Base-by-base conservation (phyloP, 2,113 vertebrate genomes). In the Spheniscus mendiculus region DNA sequence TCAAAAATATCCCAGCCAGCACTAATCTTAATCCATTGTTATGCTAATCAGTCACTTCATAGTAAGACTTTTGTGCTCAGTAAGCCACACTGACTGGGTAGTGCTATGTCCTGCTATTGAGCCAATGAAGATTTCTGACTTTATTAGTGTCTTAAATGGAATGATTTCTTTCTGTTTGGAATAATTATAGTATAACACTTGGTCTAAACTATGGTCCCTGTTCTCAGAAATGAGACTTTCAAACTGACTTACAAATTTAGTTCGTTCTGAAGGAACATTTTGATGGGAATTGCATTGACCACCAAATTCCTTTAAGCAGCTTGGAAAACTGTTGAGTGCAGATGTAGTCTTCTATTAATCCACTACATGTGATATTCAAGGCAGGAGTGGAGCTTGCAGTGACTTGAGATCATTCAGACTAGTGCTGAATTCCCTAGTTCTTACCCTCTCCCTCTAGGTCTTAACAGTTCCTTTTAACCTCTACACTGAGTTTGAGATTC, bases 171-270 rank as follows among this genome's bases (percentile, higher is more conserved):
- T 45, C 15, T 6, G 0, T 50, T 80, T 42, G 10, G 11, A 71
- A 26, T 67, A 40, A 21, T 3, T 18, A 1, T 10, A 9, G 15
- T 45, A 2, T 3, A 45, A 25, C 2, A 25, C 3, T 36, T 3
- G 0, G 2, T 36, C 36, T 65, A 23, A 94, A 50, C 1, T 4
- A 30, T 18, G 15, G 6, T 11, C 10, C 5, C 25, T 23, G 8
- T 1, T 70, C 8, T 82, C 61, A 79, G 17, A 78, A 74, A 83
- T 23, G 2, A 52, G 42, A 22, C 20, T 83, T 73, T 36, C 38
- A 69, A 50, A n/a, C 11, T 19, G 25, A 30, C 5, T 65, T 87
- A 9, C 6, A 40, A 13, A 36, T 9, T 17, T 26, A 32, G 11
- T 63, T 56, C 40, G 2, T 61, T 93, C 27, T 69, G 32, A 53